Conservation (phyloP, 1,140 invertebrate genomes). For the Brachionus koreanus region DNA sequence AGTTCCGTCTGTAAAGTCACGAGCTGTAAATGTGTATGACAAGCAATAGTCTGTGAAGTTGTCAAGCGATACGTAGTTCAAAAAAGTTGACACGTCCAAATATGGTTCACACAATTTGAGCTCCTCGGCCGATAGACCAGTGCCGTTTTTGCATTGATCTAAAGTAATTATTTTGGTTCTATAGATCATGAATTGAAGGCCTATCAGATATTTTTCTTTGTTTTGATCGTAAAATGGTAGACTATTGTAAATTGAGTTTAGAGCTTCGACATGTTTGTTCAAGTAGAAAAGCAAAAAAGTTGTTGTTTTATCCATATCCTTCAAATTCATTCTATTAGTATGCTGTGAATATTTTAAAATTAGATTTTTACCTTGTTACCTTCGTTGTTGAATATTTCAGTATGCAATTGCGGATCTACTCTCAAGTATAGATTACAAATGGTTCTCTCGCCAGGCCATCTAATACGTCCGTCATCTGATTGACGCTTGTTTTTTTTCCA, state of each 20-base stretch:
- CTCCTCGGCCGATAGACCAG: neutral
- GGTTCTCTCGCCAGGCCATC: slow-evolving; percentile 10
- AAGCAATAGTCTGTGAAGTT: slow-evolving; percentile 97
- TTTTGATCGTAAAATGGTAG: slow-evolving; percentile 38
- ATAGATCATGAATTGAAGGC: slow-evolving; percentile 43
- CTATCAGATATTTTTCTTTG: slow-evolving; percentile 33
- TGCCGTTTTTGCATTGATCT: slow-evolving; percentile 30
- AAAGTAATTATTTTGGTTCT: slow-evolving; percentile 42
- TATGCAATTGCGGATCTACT: slow-evolving; percentile 24
- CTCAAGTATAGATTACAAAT: slow-evolving; percentile 39
- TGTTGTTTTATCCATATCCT: slow-evolving; percentile 35
- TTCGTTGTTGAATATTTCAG: slow-evolving; percentile 43
- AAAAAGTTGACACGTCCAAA: slow-evolving; percentile 41
- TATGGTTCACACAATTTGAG: slow-evolving; percentile 5
- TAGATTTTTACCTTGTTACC: neutral
- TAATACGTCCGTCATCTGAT: neutral
- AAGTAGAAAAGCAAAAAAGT: slow-evolving; percentile 38
- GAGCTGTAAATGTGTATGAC: slow-evolving; percentile 96
- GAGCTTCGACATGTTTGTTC: slow-evolving; percentile 42
- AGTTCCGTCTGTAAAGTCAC: slow-evolving; percentile 93
- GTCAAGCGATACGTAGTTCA: slow-evolving; percentile 67
- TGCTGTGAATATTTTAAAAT: neutral
- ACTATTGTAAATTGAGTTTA: slow-evolving; percentile 30
- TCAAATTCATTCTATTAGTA: neutral
- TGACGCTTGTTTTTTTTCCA: neutral